Evolutionary conservation across 1,140 invertebrate species (phyloP), one percentile per base, ranked within the genome.

Genomic region (Drosophila aff.): DNA sequence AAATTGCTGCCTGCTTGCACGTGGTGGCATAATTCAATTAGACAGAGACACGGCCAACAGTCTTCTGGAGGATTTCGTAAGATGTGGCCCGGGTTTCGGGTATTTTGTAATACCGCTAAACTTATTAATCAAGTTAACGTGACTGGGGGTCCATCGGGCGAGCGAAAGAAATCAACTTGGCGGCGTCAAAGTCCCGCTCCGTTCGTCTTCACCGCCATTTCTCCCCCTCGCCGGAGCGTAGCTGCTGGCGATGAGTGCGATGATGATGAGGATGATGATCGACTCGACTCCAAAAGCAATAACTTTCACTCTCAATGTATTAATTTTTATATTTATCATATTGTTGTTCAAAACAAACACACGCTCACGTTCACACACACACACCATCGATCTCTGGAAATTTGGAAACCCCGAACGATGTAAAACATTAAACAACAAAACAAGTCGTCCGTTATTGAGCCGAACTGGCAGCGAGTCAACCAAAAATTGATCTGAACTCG

Each of bases 281-380:
- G 73, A 84, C 73, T 76, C 49, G 49, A 77, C 77, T 78, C 73
- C 82, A 65, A 89, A 79, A 82, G 86, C 82, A 89, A 91, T 89
- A 92, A 92, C 90, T 92, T 92, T 92, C 90, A 92, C 90, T 92
- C 91, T 92, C 90, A 77, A 92, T 90, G 90, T 92, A 92, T 92
- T 85, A 86, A 83, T 92, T 92, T 92, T 85, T 81, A 91, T 91
- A 91, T 91, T 91, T 91, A 90, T 91, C 85, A 85, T 90, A 89
- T 89, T 89, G 85, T 90, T 90, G 86, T 79, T 57, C 85, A 82
- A 78, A 52, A 84, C 66, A 67, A 78, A 81, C 66, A 73, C 71
- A 67, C 69, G 36, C 82, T 49, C 38, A 68, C 72, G n/a, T 57
- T 33, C 53, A 53, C 23, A 64, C 40, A 63, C 23, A 65, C 33